These are phyloP conservation scores for Drosophila dunni DNA, from an alignment of 1,140 invertebrate species.

Conservation along the genomic window DNA sequence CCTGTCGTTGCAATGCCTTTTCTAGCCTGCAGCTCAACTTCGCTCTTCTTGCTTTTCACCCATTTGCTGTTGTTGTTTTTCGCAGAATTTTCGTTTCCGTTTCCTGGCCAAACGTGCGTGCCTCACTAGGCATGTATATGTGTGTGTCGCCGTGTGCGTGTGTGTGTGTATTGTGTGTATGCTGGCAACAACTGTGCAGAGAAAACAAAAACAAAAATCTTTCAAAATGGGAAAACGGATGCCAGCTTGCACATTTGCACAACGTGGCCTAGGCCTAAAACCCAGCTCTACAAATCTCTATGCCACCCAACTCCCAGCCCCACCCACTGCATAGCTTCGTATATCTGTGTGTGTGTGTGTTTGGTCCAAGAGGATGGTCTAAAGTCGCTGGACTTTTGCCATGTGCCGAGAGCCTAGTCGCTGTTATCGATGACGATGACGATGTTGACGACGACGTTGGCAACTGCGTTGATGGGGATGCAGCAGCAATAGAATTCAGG, in stretches of 20 bases:
- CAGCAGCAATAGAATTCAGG: slow-evolving; percentile 27
- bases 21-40: slow-evolving; percentile 51
- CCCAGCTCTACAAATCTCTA: neutral
- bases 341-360: slow-evolving; percentile 19
- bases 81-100: slow-evolving; percentile 83
- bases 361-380: slow-evolving; percentile 42
- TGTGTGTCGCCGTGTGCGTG: slow-evolving; percentile 10
- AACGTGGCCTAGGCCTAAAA: slow-evolving; percentile 56
- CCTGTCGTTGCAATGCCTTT: slow-evolving; percentile 16
- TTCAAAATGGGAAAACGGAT: slow-evolving; percentile 77
- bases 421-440: slow-evolving; percentile 63
- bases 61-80: slow-evolving; percentile 67
- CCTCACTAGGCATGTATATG: slow-evolving; percentile 14
- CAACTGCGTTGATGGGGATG: slow-evolving; percentile 22
- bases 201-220: slow-evolving; percentile 79
- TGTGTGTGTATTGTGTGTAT: slow-evolving; percentile 34
- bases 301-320: neutral
- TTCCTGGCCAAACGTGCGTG: slow-evolving; percentile 80
- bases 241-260: slow-evolving; percentile 82
- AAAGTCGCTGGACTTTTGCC: slow-evolving; percentile 64
- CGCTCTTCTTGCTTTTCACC: slow-evolving; percentile 45
- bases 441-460: slow-evolving; percentile 21
- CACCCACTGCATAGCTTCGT: slow-evolving; percentile 14
- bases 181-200: slow-evolving; percentile 59
- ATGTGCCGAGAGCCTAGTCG: slow-evolving; percentile 22